phyloP scores from a whole-genome alignment of 2,113 vertebrate genomes.

The Entelurus aequoreus region DNA sequence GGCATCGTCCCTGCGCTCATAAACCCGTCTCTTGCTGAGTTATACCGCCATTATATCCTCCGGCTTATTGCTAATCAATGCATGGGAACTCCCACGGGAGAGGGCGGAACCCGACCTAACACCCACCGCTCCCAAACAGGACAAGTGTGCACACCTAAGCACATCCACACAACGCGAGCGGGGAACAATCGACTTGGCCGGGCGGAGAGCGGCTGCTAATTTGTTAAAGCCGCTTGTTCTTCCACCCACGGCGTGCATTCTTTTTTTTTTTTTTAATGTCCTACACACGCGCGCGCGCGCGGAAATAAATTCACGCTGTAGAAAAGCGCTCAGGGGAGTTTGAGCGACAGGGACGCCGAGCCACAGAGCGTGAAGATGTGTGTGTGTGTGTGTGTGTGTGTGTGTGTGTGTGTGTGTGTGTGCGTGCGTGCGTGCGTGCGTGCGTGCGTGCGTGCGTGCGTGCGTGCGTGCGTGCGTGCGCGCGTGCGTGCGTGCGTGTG shows the following conservation, averaged over 20 bases:
- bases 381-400: slow-evolving; percentile 8
- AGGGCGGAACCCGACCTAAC: slow-evolving; percentile 16
- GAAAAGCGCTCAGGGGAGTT: slow-evolving; percentile 57
- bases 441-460: no score
- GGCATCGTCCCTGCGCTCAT: slow-evolving; percentile 37
- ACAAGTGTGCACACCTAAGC: slow-evolving; percentile 24
- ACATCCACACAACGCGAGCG: slow-evolving; percentile 16
- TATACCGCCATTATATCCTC: slow-evolving; percentile 62
- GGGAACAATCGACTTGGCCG: slow-evolving; percentile 27
- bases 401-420: no score
- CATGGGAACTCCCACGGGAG: slow-evolving; percentile 45
- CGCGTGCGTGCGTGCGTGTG: slow-evolving; percentile 1
- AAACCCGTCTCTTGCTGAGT: slow-evolving; percentile 60
- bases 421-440: neutral
- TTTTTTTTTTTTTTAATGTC: slow-evolving; percentile 22
- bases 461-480: neutral
- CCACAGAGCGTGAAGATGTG: slow-evolving; percentile 57
- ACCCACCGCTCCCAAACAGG: slow-evolving; percentile 1
- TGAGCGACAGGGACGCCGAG: slow-evolving; percentile 60
- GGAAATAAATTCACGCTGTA: slow-evolving; percentile 41
- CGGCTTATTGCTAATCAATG: slow-evolving; percentile 68
- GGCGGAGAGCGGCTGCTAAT: slow-evolving; percentile 16
- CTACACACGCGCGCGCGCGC: slow-evolving; percentile 13
- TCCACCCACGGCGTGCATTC: slow-evolving; percentile 13
- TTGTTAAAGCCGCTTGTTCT: slow-evolving; percentile 22